Conservation (phyloP, 2,113 vertebrate species). For the Barnardius zonarius region DNA sequence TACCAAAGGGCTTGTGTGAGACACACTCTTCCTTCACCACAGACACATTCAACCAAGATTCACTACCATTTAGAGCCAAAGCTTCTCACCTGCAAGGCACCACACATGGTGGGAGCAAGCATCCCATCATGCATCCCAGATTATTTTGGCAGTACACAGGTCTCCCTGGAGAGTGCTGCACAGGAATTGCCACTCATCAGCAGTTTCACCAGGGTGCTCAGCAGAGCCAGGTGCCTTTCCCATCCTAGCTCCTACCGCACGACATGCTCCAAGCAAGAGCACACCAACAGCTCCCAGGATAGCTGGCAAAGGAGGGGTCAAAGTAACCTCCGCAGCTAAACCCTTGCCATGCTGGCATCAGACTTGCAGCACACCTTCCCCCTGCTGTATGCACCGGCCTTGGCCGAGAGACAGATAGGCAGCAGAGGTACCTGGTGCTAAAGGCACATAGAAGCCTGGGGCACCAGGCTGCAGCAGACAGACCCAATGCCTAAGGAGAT, state of each 20-base stretch:
- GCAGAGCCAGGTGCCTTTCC: background rate
- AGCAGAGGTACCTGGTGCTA: background rate
- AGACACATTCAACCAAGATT: background rate
- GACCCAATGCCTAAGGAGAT: background rate
- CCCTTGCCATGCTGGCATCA: background rate
- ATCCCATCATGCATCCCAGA: background rate
- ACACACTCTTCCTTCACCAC: background rate
- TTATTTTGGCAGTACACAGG: background rate
- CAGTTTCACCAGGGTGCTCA: background rate
- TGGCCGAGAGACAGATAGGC: background rate
- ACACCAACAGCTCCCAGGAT: background rate
- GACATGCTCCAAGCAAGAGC: background rate
- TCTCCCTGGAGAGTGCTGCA: background rate
- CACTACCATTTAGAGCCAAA: background rate
- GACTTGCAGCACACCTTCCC: background rate
- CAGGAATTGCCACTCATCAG: background rate
- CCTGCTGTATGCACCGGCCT: background rate
- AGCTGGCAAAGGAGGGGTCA: background rate
- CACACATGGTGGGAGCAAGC: background rate
- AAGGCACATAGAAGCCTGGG: rapidly evolving
- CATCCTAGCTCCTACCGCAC: rapidly evolving
- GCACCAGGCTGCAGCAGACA: background rate
- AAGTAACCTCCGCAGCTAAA: background rate
- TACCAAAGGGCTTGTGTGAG: background rate
- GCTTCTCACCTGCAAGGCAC: background rate